Percentiles rank a stretch among this genome's conserved stretches.
Evolutionary conservation across 2,888 invertebrate species (phyloP).

Genomic region (Eupelmus urozonus): DNA sequence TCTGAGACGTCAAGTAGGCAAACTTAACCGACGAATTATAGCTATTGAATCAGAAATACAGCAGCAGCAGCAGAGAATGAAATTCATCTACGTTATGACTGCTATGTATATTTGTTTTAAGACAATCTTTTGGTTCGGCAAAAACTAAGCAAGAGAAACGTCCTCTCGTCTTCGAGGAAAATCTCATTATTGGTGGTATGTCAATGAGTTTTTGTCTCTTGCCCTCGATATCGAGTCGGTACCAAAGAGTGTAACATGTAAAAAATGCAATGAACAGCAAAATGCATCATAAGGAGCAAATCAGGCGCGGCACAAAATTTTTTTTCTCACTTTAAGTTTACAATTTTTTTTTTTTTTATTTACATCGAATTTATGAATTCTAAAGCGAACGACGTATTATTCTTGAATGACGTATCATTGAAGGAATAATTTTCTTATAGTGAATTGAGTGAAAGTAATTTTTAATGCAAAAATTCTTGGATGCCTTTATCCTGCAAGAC

Average conservation of each 20-base stretch:
- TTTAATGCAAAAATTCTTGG: constrained; percentile 37
- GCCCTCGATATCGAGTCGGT: constrained; percentile 25
- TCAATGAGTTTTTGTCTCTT: constrained; percentile 25
- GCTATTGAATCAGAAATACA: constrained; percentile 91
- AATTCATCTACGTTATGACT: constrained; percentile 90
- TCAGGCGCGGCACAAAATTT: constrained; percentile 37
- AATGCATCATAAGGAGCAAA: constrained; percentile 16
- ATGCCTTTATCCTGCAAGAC: constrained; percentile 22
- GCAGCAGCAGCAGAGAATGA: constrained; percentile 91
- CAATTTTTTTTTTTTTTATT: constrained; percentile 34
- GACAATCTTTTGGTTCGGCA: constrained; percentile 89
- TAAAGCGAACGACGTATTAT: constrained; percentile 26
- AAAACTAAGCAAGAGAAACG: constrained; percentile 75
- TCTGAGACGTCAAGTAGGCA: constrained; percentile 90
- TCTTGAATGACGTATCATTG: constrained; percentile 28
- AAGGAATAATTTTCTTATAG: constrained; percentile 29
- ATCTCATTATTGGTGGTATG: constrained; percentile 40
- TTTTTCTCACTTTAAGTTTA: constrained; percentile 23
- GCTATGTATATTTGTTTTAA: constrained; percentile 92
- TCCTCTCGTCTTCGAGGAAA: constrained; percentile 8
- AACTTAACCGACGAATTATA: constrained; percentile 91
- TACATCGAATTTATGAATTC: constrained; percentile 17
- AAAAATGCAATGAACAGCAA: neutral
- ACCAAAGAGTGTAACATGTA: constrained; percentile 35
- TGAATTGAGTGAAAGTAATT: constrained; percentile 51